Percentiles rank a stretch among this genome's conserved stretches.
phyloP scores from a whole-genome alignment of 1,140 invertebrate species.

The Pentalonia nigronervosa region DNA sequence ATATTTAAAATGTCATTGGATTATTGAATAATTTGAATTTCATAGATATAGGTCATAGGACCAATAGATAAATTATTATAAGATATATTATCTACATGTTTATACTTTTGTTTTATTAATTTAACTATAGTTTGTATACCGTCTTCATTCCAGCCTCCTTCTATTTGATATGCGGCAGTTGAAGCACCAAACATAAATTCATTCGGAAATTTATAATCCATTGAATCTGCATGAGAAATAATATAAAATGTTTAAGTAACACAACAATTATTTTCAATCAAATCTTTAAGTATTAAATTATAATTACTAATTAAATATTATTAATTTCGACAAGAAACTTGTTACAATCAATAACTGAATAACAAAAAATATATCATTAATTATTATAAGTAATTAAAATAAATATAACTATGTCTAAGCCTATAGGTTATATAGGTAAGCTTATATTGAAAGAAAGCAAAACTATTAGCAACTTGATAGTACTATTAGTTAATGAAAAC shows the following conservation, averaged over 20 bases:
- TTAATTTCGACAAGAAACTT: background rate
- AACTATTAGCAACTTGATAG: too few relatives aligned
- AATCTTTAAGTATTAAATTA: background rate
- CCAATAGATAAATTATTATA: background rate
- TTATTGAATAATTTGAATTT: too few relatives aligned
- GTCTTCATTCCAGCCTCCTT: slow-evolving; percentile 75
- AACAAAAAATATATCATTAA: background rate
- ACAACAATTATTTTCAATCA: background rate
- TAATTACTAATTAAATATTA: background rate
- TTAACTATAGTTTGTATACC: slow-evolving; percentile 63
- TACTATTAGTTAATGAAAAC: background rate
- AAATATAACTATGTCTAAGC: background rate
- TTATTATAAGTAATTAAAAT: background rate
- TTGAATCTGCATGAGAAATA: background rate
- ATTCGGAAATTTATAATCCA: slow-evolving; percentile 64
- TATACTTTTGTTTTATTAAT: background rate
- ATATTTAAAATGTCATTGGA: too few relatives aligned
- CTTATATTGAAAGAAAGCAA: too few relatives aligned
- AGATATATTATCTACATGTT: too few relatives aligned
- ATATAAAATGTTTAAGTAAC: background rate
- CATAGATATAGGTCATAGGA: too few relatives aligned
- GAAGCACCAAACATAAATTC: slow-evolving; percentile 68
- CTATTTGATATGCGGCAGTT: slow-evolving; percentile 72
- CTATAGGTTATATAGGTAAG: too few relatives aligned
- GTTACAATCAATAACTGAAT: background rate